Evolutionary conservation across 2,888 invertebrate species (phyloP), one percentile per base, ranked within the genome.

Genomic region (Meandrusa payeni): DNA sequence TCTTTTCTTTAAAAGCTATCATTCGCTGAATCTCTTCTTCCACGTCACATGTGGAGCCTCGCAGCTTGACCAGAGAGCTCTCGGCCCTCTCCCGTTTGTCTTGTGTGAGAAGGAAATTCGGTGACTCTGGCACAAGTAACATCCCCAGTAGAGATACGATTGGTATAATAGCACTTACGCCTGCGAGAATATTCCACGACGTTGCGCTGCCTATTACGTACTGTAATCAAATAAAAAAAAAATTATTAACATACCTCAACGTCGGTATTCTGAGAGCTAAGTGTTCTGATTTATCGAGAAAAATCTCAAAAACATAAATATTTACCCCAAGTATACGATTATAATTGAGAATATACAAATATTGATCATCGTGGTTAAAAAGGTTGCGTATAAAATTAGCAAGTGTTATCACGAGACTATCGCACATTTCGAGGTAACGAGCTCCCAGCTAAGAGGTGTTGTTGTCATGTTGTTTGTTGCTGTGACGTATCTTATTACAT

Each of bases 101-200:
- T 27, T 89, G 88, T 1, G 90, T 89, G 7, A 94, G 83, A 6
- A 93, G 89, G 70, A 90, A 94, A 57, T 93, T 91, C 1, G 94
- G 94, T 0, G 93, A 91, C 62, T 94, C 94, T 0, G 94, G 94
- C 39, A 93, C 86, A 5, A 91, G 64, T 12, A 91, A 75, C 85
- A 92, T 91, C 0, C 90, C 73, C 0, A 91, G 50, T 0, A 93
- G 63, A 0, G 92, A 90, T 0, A 91, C 43, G 0, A 91, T 78
- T 0, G 93, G 92, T 0, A 93, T 61, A 1, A 90, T 64, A 0
- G 91, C 81, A 54, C 92, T 93, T 49, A 93, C 69, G 0, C 90
- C 88, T 0, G 94, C 93, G 27, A 92, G 75, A 2, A 88, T 69
- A 44, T 90, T 88, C 94, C 94, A 94, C 12, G 88, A 62, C 4